Evolutionary conservation across 2,113 vertebrate genomes (phyloP).

Genomic region (Nasalis larvatus): DNA sequence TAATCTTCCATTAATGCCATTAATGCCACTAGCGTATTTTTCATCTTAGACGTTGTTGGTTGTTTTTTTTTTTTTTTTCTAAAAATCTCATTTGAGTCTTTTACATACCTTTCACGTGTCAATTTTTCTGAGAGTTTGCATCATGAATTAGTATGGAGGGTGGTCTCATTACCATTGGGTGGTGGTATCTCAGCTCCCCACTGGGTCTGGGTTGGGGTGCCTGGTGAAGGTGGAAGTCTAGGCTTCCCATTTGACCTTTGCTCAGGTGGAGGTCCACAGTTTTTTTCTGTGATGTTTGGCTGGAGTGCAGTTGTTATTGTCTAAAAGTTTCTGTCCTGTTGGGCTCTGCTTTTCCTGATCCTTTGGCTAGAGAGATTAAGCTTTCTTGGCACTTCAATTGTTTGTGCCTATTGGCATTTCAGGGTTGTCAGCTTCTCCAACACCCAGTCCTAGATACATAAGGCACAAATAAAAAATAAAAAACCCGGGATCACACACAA

Average conservation of each 20-base stretch:
- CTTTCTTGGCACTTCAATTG: neutral
- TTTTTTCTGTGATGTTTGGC: neutral
- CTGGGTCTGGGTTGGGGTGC: neutral
- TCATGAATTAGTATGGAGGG: neutral
- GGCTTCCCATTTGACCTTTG: neutral
- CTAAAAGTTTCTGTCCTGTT: neutral
- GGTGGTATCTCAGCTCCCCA: neutral
- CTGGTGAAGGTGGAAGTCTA: neutral
- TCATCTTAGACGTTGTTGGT: neutral
- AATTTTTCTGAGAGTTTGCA: neutral
- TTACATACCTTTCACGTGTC: neutral
- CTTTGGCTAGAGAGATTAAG: neutral
- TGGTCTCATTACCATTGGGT: neutral
- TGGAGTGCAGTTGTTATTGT: neutral
- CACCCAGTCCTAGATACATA: neutral
- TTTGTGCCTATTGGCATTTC: neutral
- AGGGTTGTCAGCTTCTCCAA: neutral
- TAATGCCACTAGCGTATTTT: neutral
- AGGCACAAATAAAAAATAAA: neutral
- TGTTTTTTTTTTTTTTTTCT: neutral
- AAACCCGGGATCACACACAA: neutral
- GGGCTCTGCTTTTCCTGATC: neutral
- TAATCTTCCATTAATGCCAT: neutral
- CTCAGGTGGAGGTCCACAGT: neutral
- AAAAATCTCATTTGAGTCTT: neutral